These are phyloP conservation scores for Lemur catta DNA, from an alignment of 2,797 vertebrate genomes.

Conservation along the genomic window DNA sequence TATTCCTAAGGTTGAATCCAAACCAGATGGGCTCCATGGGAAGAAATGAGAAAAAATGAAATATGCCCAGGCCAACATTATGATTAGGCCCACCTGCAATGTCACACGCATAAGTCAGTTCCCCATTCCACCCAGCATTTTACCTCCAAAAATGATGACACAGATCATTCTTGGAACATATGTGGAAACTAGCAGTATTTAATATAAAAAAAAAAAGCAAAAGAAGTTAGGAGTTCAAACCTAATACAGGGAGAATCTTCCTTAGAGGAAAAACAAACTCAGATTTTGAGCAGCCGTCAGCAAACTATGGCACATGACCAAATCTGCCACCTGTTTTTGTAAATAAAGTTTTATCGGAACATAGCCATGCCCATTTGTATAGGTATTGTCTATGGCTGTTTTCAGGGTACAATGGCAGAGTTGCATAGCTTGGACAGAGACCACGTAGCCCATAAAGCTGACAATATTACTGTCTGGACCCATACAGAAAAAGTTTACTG, in stretches of 20 bases:
- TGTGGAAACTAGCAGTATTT: background rate
- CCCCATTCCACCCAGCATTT: background rate
- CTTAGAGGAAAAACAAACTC: background rate
- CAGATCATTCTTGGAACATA: background rate
- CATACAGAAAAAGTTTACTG: background rate
- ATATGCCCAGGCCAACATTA: background rate
- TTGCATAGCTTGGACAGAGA: background rate
- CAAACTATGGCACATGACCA: background rate
- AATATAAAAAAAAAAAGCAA: background rate
- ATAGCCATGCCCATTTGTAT: background rate
- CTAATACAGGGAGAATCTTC: background rate
- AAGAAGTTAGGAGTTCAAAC: background rate
- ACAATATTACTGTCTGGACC: background rate
- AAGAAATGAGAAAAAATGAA: background rate
- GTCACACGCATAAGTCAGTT: background rate
- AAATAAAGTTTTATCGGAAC: slow-evolving; percentile 31
- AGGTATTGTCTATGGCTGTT: background rate
- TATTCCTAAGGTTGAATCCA: background rate
- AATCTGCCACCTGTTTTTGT: background rate
- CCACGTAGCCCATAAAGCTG: background rate
- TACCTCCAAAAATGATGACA: background rate
- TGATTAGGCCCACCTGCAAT: background rate
- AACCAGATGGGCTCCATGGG: background rate
- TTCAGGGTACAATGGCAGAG: background rate
- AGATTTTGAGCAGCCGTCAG: background rate